A percentile compares a stretch with the other conserved stretches of the same genome.
phyloP scores from a whole-genome alignment of 2,113 vertebrate species.

The Candoia aspera region DNA sequence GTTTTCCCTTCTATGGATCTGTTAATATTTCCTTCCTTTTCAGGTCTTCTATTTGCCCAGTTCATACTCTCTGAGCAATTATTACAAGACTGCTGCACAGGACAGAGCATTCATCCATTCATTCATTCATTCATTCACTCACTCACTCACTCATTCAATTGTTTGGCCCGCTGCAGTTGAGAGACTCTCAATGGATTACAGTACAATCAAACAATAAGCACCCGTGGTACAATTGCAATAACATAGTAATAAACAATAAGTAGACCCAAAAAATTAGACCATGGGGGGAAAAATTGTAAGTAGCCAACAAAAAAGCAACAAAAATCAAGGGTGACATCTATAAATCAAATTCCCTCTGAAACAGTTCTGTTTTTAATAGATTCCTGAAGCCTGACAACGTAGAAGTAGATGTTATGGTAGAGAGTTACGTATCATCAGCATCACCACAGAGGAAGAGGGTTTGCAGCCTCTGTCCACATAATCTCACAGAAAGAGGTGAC shows the following conservation, averaged over 20 bases:
- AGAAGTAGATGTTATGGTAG: neutral
- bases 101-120: too few species aligned
- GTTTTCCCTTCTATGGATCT: neutral
- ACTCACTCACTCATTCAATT: too few species aligned
- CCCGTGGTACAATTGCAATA: neutral
- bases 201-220: neutral
- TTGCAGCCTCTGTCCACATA: too few species aligned
- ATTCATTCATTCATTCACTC: too few species aligned
- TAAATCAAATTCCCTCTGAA: neutral
- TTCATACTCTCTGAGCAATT: neutral
- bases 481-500: too few species aligned
- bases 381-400: neutral
- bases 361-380: neutral
- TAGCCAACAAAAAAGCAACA: neutral
- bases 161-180: neutral
- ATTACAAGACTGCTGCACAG: neutral
- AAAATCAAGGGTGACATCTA: neutral
- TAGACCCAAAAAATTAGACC: neutral
- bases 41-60: neutral
- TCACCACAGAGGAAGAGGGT: neutral
- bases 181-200: neutral
- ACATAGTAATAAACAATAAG: neutral
- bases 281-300: neutral
- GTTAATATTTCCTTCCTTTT: neutral
- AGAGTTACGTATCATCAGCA: neutral